phyloP scores from a whole-genome alignment of 2,113 vertebrate species.

The Myotis brandtii region DNA sequence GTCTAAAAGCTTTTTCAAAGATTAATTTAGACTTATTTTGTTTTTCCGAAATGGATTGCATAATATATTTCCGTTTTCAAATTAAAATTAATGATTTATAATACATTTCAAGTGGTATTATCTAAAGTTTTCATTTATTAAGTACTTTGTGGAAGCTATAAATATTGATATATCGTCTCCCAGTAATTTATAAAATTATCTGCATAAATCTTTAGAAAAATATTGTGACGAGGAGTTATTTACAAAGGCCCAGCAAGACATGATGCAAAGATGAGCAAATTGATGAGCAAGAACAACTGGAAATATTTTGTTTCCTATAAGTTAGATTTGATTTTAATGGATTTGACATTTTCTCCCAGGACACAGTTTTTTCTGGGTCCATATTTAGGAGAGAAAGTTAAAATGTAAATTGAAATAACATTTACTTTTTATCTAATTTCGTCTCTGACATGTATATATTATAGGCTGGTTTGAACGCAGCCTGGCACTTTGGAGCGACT shows the following conservation, averaged over 20 bases:
- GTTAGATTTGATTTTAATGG: constrained; percentile 52
- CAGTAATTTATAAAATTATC: constrained; percentile 65
- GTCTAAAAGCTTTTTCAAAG: constrained; percentile 65
- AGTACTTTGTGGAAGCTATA: constrained; percentile 47
- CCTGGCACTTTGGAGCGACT: background rate
- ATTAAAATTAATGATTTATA: constrained; percentile 67
- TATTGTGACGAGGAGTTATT: constrained; percentile 62
- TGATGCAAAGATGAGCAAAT: constrained; percentile 48
- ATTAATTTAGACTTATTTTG: constrained; percentile 69
- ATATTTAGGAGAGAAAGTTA: constrained; percentile 36
- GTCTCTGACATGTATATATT: background rate
- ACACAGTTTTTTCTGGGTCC: background rate
- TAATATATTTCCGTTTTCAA: constrained; percentile 59
- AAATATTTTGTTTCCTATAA: constrained; percentile 44
- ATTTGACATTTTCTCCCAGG: constrained; percentile 49
- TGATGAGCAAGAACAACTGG: constrained; percentile 37
- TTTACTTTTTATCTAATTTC: constrained; percentile 26
- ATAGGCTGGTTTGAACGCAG: background rate
- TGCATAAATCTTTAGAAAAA: constrained; percentile 69
- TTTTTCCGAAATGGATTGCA: constrained; percentile 54
- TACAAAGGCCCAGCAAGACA: constrained; percentile 27
- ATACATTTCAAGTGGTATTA: constrained; percentile 69
- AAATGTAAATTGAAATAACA: constrained; percentile 26
- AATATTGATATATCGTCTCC: constrained; percentile 59
- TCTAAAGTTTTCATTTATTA: constrained; percentile 65